Evolutionary conservation across 1,140 invertebrate species (phyloP).

Genomic region (Apocrypta bakeri): DNA sequence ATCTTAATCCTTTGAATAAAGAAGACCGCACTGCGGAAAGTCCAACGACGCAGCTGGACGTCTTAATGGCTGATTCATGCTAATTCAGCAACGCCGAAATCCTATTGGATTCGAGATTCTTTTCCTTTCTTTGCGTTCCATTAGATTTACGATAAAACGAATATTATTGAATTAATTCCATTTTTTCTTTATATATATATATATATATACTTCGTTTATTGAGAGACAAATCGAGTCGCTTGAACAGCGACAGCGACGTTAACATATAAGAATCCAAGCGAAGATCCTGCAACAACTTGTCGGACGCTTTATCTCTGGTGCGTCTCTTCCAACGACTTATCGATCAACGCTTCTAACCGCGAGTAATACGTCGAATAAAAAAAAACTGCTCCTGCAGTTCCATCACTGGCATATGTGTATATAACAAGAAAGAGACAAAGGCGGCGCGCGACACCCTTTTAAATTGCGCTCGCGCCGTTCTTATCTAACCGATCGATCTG

Average conservation of each 20-base stretch:
- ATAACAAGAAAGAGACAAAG: slow-evolving; percentile 2
- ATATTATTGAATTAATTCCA: too few species aligned
- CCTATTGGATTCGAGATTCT: too few species aligned
- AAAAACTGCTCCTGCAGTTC: background rate
- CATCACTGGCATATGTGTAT: background rate
- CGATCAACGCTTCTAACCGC: slow-evolving; percentile 31
- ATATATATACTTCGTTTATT: too few species aligned
- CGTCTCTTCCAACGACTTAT: slow-evolving; percentile 44
- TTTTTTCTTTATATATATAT: too few species aligned
- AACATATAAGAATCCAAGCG: slow-evolving; percentile 43
- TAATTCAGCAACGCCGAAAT: background rate
- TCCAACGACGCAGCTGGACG: slow-evolving; percentile 3
- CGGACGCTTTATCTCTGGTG: background rate
- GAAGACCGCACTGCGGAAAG: background rate
- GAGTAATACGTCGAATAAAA: background rate
- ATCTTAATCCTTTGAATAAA: slow-evolving; percentile 40
- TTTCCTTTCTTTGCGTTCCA: too few species aligned
- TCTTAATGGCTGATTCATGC: slow-evolving; percentile 29
- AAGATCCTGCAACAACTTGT: slow-evolving; percentile 12
- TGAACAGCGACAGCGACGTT: slow-evolving; percentile 39
- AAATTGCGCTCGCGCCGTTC: slow-evolving; percentile 1
- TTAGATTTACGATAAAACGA: too few species aligned
- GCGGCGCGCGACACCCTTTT: slow-evolving; percentile 1
- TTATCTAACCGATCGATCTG: background rate
- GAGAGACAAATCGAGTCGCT: background rate